Base-by-base conservation (phyloP, 2,888 invertebrate genomes). In the Myopa tessellatipennis region DNA sequence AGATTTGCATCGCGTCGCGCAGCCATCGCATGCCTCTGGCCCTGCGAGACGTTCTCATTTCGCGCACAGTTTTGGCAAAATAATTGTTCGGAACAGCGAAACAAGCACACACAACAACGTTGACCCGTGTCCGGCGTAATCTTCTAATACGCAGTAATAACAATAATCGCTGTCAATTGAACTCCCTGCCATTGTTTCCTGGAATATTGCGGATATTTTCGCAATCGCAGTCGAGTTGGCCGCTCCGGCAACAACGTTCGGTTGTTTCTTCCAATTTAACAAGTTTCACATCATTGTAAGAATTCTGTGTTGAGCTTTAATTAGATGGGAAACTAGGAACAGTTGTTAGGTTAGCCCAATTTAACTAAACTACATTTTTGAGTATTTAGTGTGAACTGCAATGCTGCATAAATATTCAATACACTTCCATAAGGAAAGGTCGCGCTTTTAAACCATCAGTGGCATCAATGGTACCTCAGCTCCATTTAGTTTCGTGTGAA, bases 141-240 rank as follows among this genome's bases (percentile, higher is more conserved):
- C 68, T 75, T 75, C 68, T 75, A 75, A 75, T 75, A 75, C 60
- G 75, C 75, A 58, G 69, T 75, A 75, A 69, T 75, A 75, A 69
- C 75, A 69, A 75, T 75, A 75, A 75, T 75, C 75, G 75, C 68
- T 69, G 75, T 75, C 69, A 69, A 69, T 75, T 60, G 75, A 60
- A 5, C 12, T 65, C n/a, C 6, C 16, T 71, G 72, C 38, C 38
- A 50, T 69, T 18, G 50, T 69, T 52, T 16, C 45, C n/a, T 70
- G 52, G 10, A 55, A 63, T 50, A 61, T 61, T 36, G 16, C 26
- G 45, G 36, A 71, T 36, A 12, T 18, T 71, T 26, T n/a, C 38
- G 36, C 38, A 16, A 10, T 40, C n/a, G 67, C 38, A 58, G 71
- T 36, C 14, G 45, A 14, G 26, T 26, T 26, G 26, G 26, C 26